phyloP scores from a whole-genome alignment of 2,888 invertebrate species.

The Tachina lurida region DNA sequence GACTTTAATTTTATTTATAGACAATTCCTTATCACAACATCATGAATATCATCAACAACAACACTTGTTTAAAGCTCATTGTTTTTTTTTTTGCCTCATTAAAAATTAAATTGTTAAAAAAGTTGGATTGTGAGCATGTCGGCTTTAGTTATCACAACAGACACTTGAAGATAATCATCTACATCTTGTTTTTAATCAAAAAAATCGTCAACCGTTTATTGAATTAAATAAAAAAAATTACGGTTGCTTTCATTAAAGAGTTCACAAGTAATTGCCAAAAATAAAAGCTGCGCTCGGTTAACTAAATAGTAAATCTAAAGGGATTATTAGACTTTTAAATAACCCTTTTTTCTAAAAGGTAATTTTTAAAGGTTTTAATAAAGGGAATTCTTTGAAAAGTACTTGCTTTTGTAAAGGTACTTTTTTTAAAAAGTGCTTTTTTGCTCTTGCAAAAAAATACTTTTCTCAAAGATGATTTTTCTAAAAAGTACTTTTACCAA shows the following conservation, averaged over 20 bases:
- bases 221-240: conserved; percentile 61
- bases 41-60: neutral
- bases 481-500: too few species aligned
- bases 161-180: conserved; percentile 15
- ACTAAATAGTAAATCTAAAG: neutral
- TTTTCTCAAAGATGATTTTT: too few species aligned
- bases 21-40: too few species aligned
- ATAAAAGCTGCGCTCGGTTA: neutral
- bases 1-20: too few species aligned
- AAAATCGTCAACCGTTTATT: conserved; percentile 62
- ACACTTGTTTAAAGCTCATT: neutral
- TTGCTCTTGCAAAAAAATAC: too few species aligned
- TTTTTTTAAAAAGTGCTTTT: too few species aligned
- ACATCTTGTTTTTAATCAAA: conserved; percentile 42
- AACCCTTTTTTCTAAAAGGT: neutral
- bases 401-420: too few species aligned
- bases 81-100: neutral
- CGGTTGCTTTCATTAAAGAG: conserved; percentile 57
- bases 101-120: conserved; percentile 8
- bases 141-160: conserved; percentile 47
- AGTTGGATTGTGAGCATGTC: conserved; percentile 25
- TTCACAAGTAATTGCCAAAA: conserved; percentile 61
- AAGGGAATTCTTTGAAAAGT: too few species aligned
- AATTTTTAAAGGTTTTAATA: neutral
- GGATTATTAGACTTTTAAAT: neutral